Evolutionary conservation across 1,140 invertebrate genomes (phyloP).

Genomic region (Hetaerina americana): DNA sequence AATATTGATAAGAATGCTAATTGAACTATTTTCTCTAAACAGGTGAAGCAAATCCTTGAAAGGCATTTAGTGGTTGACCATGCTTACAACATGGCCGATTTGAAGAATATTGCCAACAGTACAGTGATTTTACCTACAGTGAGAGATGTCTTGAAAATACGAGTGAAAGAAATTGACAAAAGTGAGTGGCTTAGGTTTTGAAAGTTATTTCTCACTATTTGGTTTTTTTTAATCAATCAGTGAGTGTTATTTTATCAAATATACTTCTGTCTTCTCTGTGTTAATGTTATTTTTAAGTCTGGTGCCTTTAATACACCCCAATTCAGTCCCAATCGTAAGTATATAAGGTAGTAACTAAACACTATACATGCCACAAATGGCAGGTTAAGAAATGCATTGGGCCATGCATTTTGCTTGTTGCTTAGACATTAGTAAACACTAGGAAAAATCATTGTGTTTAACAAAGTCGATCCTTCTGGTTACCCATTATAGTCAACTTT

Average conservation of each 20-base stretch:
- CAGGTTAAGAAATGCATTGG: neutral
- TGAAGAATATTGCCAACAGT: constrained; percentile 46
- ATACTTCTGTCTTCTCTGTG: neutral
- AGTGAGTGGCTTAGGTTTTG: constrained; percentile 41
- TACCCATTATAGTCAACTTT: no score
- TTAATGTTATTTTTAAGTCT: neutral
- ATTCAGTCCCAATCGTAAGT: neutral
- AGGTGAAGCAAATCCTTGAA: constrained; percentile 68
- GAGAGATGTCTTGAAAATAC: constrained; percentile 52
- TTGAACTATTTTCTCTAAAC: constrained; percentile 21
- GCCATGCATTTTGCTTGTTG: neutral
- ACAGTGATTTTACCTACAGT: constrained; percentile 49
- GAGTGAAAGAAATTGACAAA: constrained; percentile 56
- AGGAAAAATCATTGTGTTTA: no score
- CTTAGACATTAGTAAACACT: neutral
- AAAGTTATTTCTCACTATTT: neutral
- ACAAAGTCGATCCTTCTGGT: no score
- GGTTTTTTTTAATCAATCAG: neutral
- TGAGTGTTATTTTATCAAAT: neutral
- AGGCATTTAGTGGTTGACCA: constrained; percentile 62
- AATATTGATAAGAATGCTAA: neutral
- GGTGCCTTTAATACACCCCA: neutral
- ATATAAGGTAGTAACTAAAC: neutral
- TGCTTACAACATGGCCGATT: constrained; percentile 61
- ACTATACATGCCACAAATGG: neutral